These are phyloP conservation scores for Plectropomus leopardus DNA, from an alignment of 2,113 vertebrate species.

Conservation along the genomic window DNA sequence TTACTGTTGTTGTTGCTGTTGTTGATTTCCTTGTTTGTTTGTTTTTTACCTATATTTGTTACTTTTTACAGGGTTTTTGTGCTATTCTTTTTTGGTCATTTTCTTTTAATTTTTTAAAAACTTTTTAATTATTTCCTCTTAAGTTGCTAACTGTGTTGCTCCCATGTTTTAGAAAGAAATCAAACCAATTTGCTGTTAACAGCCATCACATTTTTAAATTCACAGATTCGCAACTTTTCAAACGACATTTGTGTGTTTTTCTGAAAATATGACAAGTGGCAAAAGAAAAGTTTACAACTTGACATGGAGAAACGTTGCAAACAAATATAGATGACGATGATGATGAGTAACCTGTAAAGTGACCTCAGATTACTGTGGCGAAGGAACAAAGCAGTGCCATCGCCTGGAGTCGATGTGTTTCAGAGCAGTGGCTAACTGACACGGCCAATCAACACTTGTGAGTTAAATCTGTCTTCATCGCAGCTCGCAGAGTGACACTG, in stretches of 20 bases:
- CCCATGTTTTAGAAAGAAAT: no score
- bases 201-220: no score
- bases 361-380: neutral
- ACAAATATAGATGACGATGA: neutral
- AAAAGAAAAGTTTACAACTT: neutral
- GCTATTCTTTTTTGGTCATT: no score
- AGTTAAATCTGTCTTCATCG: constrained; percentile 27
- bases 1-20: no score
- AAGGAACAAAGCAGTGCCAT: neutral
- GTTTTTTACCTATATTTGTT: no score
- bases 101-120: no score
- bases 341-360: neutral
- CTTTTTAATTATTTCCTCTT: no score
- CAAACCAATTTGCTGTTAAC: no score
- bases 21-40: no score
- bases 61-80: no score
- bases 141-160: no score
- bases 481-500: constrained; percentile 37
- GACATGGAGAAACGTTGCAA: neutral
- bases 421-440: constrained; percentile 1
- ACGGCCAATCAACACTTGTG: constrained; percentile 11
- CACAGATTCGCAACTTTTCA: neutral
- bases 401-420: neutral
- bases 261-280: neutral
- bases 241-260: no score